A percentile compares a stretch with the other conserved stretches of the same genome.
Conservation (phyloP, 2,113 vertebrate species). For the Barnardius zonarius region DNA sequence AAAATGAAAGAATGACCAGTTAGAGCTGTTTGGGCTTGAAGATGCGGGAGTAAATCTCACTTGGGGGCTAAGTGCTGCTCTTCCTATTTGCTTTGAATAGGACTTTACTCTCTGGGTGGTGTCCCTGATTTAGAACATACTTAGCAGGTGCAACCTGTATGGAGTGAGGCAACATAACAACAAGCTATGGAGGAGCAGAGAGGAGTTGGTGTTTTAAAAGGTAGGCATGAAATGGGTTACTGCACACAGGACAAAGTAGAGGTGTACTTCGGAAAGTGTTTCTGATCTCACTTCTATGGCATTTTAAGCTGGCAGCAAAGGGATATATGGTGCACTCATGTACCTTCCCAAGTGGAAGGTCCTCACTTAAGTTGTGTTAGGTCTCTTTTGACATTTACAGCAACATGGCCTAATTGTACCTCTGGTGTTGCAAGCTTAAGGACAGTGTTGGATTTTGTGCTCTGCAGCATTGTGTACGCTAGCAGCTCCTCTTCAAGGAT, state of each 20-base stretch:
- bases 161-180: not conserved
- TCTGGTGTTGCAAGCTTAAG: not conserved
- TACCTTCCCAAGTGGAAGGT: not conserved
- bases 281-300: not conserved
- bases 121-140: not conserved
- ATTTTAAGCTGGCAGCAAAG: not conserved
- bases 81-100: not conserved
- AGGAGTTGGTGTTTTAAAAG: not conserved
- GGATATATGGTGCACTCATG: not conserved
- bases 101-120: not conserved
- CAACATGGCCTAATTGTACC: not conserved
- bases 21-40: slow-evolving; percentile 21
- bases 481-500: not conserved
- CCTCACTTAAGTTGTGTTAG: not conserved
- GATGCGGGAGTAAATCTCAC: not conserved
- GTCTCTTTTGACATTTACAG: not conserved
- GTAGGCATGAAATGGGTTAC: not conserved
- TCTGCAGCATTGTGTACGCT: not conserved
- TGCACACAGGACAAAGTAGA: not conserved
- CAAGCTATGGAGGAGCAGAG: not conserved
- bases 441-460: not conserved
- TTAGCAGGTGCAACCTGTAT: not conserved
- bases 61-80: not conserved
- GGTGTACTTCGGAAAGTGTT: not conserved
- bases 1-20: not conserved